A percentile compares a stretch with the other conserved stretches of the same genome.
These are phyloP conservation scores for Trematomus loennbergii DNA, from an alignment of 2,113 vertebrate species.

Conservation along the genomic window DNA sequence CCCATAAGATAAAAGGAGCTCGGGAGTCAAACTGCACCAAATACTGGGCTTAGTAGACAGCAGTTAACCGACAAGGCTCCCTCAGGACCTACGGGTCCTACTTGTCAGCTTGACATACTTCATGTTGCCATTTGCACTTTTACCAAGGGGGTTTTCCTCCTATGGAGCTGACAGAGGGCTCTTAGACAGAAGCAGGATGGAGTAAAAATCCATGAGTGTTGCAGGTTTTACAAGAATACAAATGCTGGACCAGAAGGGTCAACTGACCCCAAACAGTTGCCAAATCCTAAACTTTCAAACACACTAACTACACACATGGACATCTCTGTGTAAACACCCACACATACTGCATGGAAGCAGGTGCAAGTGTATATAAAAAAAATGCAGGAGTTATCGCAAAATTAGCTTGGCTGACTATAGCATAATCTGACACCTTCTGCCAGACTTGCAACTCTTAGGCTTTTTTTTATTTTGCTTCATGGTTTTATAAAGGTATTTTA, in stretches of 20 bases:
- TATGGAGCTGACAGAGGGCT: constrained; percentile 33
- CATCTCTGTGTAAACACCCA: constrained; percentile 1
- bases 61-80: constrained; percentile 68
- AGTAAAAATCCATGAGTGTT: constrained; percentile 20
- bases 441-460: constrained; percentile 74
- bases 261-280: constrained; percentile 12
- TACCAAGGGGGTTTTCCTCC: constrained; percentile 57
- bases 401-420: constrained; percentile 74
- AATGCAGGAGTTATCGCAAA: constrained; percentile 54
- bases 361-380: constrained; percentile 37
- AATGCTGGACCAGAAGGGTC: constrained; percentile 2
- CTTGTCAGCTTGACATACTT: constrained; percentile 74
- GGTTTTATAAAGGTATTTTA: constrained; percentile 75
- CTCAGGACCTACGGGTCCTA: constrained; percentile 37
- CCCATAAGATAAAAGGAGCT: constrained; percentile 69
- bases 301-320: background rate
- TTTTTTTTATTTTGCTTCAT: constrained; percentile 74
- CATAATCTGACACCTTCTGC: constrained; percentile 78
- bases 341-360: background rate
- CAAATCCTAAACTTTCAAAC: background rate
- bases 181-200: constrained; percentile 17
- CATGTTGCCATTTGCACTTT: constrained; percentile 75
- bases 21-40: constrained; percentile 70
- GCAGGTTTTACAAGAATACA: constrained; percentile 37
- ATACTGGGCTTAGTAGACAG: constrained; percentile 66